These are phyloP conservation scores for Mechanitis mazaeus DNA, from an alignment of 2,888 invertebrate genomes.

Conservation along the genomic window DNA sequence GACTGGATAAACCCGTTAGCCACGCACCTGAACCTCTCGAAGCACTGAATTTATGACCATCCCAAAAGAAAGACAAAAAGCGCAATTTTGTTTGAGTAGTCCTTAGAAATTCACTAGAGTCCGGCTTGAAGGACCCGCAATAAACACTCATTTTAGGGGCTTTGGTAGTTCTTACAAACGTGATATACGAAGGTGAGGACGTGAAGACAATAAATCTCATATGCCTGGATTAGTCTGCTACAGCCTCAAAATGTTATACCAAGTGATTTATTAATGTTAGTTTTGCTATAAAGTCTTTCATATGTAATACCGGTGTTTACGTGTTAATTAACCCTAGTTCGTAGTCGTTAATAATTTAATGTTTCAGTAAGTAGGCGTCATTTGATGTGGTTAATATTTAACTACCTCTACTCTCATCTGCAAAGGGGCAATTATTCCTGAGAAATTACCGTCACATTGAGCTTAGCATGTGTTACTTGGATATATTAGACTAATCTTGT, in stretches of 20 bases:
- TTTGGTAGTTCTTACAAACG: conserved; percentile 55
- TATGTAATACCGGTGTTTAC: conserved; percentile 13
- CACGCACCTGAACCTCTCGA: conserved; percentile 54
- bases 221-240: conserved; percentile 42
- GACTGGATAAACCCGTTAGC: conserved; percentile 54
- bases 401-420: background rate
- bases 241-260: conserved; percentile 35
- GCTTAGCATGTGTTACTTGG: no score
- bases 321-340: background rate
- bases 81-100: conserved; percentile 38
- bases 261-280: conserved; percentile 30
- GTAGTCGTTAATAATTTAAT: conserved; percentile 3
- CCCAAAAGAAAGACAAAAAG: conserved; percentile 44
- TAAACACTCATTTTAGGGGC: conserved; percentile 71
- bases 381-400: conserved; percentile 3
- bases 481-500: no score
- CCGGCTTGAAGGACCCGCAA: conserved; percentile 59
- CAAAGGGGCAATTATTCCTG: no score
- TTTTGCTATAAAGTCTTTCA: conserved; percentile 26
- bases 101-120: conserved; percentile 39
- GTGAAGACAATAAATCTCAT: conserved; percentile 48
- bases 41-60: conserved; percentile 32
- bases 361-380: background rate
- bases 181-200: conserved; percentile 60
- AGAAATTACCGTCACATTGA: no score